Percentiles rank a stretch among this genome's conserved stretches.
These are phyloP conservation scores for Cinclus mexicanus DNA, from an alignment of 2,113 vertebrate genomes.

Conservation along the genomic window DNA sequence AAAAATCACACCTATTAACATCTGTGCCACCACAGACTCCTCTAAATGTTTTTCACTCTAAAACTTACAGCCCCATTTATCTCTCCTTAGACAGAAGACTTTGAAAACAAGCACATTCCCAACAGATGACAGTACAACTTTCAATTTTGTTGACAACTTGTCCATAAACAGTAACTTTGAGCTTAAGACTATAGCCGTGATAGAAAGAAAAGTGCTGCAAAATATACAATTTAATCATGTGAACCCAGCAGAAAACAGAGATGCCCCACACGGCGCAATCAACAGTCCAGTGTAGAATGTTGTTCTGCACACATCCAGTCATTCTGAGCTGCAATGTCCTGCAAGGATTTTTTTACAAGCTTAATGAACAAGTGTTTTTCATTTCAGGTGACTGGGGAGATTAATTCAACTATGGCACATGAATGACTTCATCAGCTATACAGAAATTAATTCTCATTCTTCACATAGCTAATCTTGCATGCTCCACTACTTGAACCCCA, in stretches of 20 bases:
- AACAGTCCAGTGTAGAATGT: background rate
- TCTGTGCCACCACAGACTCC: background rate
- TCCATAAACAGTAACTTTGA: background rate
- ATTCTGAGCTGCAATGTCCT: conserved; percentile 10
- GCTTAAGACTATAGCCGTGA: background rate
- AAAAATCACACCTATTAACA: background rate
- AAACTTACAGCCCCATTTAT: background rate
- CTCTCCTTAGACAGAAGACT: background rate
- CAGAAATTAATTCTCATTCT: conserved; percentile 58
- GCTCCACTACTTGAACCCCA: background rate
- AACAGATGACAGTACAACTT: background rate
- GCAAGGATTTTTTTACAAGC: background rate
- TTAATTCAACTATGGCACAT: conserved; percentile 45
- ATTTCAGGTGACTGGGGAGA: conserved; percentile 49
- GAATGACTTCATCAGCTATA: conserved; percentile 32
- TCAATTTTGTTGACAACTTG: background rate
- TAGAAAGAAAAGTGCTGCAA: background rate
- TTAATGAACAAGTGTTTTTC: conserved; percentile 53
- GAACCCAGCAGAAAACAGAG: background rate
- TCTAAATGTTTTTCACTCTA: background rate
- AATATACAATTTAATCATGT: background rate
- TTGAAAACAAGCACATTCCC: background rate
- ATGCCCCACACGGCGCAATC: background rate
- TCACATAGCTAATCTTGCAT: background rate
- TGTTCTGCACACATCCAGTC: background rate